Base-by-base conservation (phyloP, 2,888 invertebrate species). In the Lysandra bellargus region DNA sequence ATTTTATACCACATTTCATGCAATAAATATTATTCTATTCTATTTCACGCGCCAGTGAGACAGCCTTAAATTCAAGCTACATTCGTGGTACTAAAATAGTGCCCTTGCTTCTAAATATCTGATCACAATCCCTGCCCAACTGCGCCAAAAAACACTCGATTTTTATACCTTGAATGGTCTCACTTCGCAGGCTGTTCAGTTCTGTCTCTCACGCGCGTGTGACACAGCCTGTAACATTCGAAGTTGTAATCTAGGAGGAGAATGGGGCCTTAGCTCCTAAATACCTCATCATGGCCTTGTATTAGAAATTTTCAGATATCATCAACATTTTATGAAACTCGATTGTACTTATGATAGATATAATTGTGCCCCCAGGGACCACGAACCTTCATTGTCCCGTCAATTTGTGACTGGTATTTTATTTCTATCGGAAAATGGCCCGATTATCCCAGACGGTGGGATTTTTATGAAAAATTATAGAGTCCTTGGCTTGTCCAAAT, bases 381-480 rank as follows among this genome's bases (percentile, higher is more conserved):
- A 4, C 64, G 14, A 64, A 30, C 3, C 30, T 30, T 12, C 14
- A 64, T 12, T 64, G 30, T 30, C 30, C 30, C 64, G 30, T 64
- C 30, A 64, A 30, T 64, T 64, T 64, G 30, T 12, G 64, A 30
- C 3, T 12, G 64, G 4, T 4, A 64, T 64, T 64, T 64, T 30
- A 64, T 12, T 64, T 64, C 33, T 30, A 30, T 64, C 64, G 64
- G 64, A 64, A 64, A 64, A 30, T 4, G 30, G 23, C 12, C 64
- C 14, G 64, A 64, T 64, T 30, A 64, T 64, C 64, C 30, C 30
- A 33, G 23, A 12, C 64, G 30, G 64, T 4, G 64, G 64, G 64
- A 64, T 64, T 64, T 33, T 64, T 12, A 64, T 64, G 64, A 64
- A 64, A 33, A 64, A 64, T 64, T 64, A 57, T 57, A 33, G 64